These are phyloP conservation scores for Rhynchotus rufescens DNA, from an alignment of 2,797 vertebrate genomes.

Conservation along the genomic window DNA sequence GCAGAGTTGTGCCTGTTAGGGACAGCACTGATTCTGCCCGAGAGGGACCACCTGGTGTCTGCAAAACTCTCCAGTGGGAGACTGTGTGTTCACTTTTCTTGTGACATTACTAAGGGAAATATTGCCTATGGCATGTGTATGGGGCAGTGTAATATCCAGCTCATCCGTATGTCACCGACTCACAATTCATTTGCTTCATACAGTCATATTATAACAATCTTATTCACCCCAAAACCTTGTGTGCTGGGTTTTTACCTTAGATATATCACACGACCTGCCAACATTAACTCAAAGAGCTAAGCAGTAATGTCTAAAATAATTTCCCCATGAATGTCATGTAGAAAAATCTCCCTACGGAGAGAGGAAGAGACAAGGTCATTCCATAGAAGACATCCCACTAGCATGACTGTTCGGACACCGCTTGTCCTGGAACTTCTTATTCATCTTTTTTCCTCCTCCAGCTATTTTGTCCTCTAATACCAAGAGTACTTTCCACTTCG, in stretches of 20 bases:
- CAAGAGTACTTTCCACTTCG: background rate
- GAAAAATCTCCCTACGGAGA: background rate
- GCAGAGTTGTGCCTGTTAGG: rapidly evolving
- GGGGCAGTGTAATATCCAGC: slow-evolving; percentile 3
- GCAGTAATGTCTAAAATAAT: background rate
- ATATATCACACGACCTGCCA: background rate
- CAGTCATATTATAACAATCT: background rate
- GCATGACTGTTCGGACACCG: background rate
- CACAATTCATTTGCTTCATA: background rate
- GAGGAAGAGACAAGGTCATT: slow-evolving; percentile 6
- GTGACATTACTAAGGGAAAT: background rate
- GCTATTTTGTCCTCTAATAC: background rate
- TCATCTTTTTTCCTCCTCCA: background rate
- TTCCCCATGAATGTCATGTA: background rate
- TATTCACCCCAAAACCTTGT: background rate
- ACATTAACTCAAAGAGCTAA: background rate
- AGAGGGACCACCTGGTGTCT: background rate
- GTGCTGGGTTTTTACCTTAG: background rate
- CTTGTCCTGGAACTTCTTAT: slow-evolving; percentile 36
- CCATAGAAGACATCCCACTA: background rate
- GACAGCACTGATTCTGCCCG: background rate
- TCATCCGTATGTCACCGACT: slow-evolving; percentile 26
- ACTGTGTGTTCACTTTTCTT: background rate
- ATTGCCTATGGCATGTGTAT: background rate
- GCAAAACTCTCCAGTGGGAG: background rate